phyloP scores from a whole-genome alignment of 2,113 vertebrate genomes.

The Oreochromis niloticus region DNA sequence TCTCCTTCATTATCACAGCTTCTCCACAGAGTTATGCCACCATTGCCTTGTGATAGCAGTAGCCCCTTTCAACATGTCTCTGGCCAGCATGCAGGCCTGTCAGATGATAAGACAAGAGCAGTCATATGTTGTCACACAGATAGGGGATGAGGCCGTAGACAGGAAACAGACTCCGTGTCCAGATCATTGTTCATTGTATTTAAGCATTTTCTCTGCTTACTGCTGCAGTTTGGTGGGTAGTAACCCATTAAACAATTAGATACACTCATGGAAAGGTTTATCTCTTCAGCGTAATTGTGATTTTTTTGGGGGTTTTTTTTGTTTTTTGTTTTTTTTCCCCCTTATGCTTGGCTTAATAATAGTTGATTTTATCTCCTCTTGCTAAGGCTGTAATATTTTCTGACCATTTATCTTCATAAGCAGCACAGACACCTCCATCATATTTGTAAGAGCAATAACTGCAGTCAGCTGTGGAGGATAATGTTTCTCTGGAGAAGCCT shows the following conservation, averaged over 20 bases:
- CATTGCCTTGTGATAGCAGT: not conserved
- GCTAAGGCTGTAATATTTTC: not conserved
- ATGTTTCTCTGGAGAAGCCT: not conserved
- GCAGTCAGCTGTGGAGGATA: not conserved
- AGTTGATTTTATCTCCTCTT: not conserved
- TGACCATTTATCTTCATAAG: not conserved
- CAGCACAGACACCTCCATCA: not conserved
- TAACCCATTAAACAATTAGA: constrained; percentile 16
- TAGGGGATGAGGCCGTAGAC: constrained; percentile 10
- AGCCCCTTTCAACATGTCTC: constrained; percentile 12
- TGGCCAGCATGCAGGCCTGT: constrained; percentile 27
- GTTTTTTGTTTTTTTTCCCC: too few species aligned
- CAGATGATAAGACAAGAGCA: constrained; percentile 63
- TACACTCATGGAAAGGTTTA: not conserved
- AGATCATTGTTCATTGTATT: constrained; percentile 58
- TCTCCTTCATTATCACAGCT: not conserved
- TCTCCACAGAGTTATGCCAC: not conserved
- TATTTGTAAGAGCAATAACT: not conserved
- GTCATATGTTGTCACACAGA: constrained; percentile 57
- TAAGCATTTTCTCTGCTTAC: constrained; percentile 34
- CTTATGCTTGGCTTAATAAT: not conserved
- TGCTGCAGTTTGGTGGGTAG: constrained; percentile 36
- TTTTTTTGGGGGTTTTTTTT: not conserved
- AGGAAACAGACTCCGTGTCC: constrained; percentile 54
- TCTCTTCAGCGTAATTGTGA: not conserved